Percentiles rank a stretch among this genome's conserved stretches.
Conservation (phyloP, 2,888 invertebrate species). For the Hedya salicella region DNA sequence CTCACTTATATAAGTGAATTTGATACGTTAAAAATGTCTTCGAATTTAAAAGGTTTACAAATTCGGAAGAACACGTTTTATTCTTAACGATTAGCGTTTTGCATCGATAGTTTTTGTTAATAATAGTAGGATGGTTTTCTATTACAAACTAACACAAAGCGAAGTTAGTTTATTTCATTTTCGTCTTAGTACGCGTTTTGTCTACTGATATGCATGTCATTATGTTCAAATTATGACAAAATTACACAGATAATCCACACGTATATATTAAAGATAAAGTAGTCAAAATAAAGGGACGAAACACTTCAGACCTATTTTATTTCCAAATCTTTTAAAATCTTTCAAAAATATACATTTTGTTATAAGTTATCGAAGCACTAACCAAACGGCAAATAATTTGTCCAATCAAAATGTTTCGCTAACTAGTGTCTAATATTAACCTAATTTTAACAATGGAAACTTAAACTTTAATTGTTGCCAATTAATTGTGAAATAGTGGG, state of each 20-base stretch:
- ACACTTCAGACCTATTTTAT: too few species aligned
- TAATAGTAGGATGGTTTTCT: constrained; percentile 37
- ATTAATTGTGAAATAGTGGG: too few species aligned
- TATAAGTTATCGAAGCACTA: too few species aligned
- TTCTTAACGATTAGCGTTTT: constrained; percentile 27
- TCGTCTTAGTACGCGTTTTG: constrained; percentile 14
- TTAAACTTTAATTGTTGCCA: background rate
- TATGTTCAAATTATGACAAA: too few species aligned
- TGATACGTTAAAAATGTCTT: constrained; percentile 5
- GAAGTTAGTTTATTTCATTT: background rate
- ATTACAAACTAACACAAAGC: background rate
- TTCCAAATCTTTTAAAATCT: too few species aligned
- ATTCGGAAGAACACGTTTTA: constrained; percentile 38
- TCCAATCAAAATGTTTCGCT: too few species aligned
- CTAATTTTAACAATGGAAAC: background rate
- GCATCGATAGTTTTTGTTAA: constrained; percentile 42
- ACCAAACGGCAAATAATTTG: background rate
- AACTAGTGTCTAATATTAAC: background rate
- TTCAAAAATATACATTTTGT: too few species aligned
- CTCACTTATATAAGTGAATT: constrained; percentile 6
- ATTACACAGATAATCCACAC: too few species aligned
- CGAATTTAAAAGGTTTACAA: constrained; percentile 26
- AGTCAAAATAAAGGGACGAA: too few species aligned
- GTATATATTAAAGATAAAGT: too few species aligned
- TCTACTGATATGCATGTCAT: too few species aligned